Base-by-base conservation (phyloP, 2,113 vertebrate genomes). In the Dendrocopos noguchii region DNA sequence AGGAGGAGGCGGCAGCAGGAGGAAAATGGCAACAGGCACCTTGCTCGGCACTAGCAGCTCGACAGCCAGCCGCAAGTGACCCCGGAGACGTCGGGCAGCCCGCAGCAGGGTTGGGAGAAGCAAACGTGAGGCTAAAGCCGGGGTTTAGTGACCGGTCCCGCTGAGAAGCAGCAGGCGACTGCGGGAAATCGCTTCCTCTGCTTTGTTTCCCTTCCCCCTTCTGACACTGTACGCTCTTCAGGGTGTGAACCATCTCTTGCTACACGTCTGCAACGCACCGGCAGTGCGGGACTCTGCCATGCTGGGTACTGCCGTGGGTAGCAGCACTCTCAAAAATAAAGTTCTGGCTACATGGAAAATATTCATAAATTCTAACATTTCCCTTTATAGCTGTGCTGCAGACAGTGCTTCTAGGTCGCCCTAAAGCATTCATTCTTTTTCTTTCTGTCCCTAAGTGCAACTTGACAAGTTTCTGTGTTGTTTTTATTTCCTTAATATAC, bases 151-250 rank as follows among this genome's bases (percentile, higher is more conserved):
- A 29, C 53, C 28, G 53, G 11, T 55, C 36, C 36, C 0, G 0
- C 57, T 3, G 7, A 47, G 21, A 46, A 91, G 60, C 65, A 91
- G 50, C 68, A 13, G 46, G 59, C 20, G 1, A 7, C 36, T 27
- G 29, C 1, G 4, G 25, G 27, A 74, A 80, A 61, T 34, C 1
- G 1, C 21, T 46, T 28, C 57, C 52, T 24, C 24, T 12, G 31
- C 44, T 42, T 56, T 10, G 33, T 7, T 24, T 55, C 39, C 59
- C 10, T 56, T 39, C 24, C 25, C 19, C 3, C 20, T 75, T 1
- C 13, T 4, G 60, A 10, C 17, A 3, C 12, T 8, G 2, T 2
- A 1, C 0, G 1, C 11, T n/a, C 33, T 53, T 12, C 0, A 4
- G 71, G 78, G 9, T 12, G 24, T 0, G 20, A 50, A 18, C 33